Percentiles rank a stretch among this genome's conserved stretches.
These are phyloP conservation scores for Nematopogon swammerdamellus DNA, from an alignment of 2,888 invertebrate genomes.

Conservation along the genomic window DNA sequence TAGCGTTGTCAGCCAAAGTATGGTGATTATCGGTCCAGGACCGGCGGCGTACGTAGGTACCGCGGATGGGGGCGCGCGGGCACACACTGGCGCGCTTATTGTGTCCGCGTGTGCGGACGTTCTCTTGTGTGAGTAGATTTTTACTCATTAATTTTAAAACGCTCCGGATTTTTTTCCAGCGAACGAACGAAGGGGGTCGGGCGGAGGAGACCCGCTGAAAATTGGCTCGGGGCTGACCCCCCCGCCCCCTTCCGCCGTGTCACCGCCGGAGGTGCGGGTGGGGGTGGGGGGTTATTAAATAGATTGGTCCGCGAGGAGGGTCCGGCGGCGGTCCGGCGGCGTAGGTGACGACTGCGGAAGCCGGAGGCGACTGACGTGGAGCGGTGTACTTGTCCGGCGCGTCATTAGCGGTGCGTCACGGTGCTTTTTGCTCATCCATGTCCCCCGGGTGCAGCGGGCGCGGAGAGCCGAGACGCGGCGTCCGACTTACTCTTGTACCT, in stretches of 20 bases:
- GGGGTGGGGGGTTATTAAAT: conserved; percentile 50
- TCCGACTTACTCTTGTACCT: too few relatives aligned
- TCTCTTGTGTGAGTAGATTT: conserved; percentile 50
- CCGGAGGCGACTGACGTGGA: neutral
- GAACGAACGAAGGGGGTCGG: conserved; percentile 29
- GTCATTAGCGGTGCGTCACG: conserved; percentile 46
- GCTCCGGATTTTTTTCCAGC: conserved; percentile 57
- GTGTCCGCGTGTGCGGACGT: conserved; percentile 24
- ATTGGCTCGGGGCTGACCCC: conserved; percentile 49
- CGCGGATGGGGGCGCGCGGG: conserved; percentile 19
- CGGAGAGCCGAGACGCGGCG: too few relatives aligned
- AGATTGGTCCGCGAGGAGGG: conserved; percentile 59
- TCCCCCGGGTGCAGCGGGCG: too few relatives aligned
- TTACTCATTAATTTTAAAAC: conserved; percentile 61
- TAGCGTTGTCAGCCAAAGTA: conserved; percentile 26
- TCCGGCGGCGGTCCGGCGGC: too few relatives aligned
- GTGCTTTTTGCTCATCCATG: too few relatives aligned
- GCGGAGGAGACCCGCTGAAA: conserved; percentile 33
- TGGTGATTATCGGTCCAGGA: conserved; percentile 33
- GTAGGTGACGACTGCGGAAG: conserved; percentile 27
- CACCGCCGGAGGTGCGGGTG: conserved; percentile 25
- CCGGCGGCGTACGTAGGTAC: conserved; percentile 8
- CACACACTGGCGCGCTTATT: conserved; percentile 33
- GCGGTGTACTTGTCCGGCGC: conserved; percentile 57
- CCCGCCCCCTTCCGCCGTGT: conserved; percentile 56